A percentile compares a stretch with the other conserved stretches of the same genome.
Conservation (phyloP, 1,140 invertebrate species). For the Venustaconcha ellipsiformis region DNA sequence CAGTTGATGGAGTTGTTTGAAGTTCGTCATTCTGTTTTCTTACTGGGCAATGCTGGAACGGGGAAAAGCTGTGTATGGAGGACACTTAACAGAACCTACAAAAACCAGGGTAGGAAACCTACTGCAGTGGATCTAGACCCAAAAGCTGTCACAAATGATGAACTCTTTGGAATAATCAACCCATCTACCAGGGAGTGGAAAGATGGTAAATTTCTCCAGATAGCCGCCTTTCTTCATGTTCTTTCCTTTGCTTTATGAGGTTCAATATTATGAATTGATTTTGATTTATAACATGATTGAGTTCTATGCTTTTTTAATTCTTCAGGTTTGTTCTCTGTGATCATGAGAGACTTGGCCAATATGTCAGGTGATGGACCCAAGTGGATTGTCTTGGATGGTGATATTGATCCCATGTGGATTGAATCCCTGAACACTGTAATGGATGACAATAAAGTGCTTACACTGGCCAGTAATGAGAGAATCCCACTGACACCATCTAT, state of each 20-base stretch:
- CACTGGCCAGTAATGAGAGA: slow-evolving; percentile 95
- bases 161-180: slow-evolving; percentile 97
- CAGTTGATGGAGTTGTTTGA: slow-evolving; percentile 94
- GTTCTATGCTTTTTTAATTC: too few relatives aligned
- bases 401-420: slow-evolving; percentile 99
- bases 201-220: slow-evolving; percentile 77
- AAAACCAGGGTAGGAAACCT: slow-evolving; percentile 90
- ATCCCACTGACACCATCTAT: slow-evolving; percentile 93
- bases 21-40: slow-evolving; percentile 96
- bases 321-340: slow-evolving; percentile 88
- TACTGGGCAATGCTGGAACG: slow-evolving; percentile 93
- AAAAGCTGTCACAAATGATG: slow-evolving; percentile 97
- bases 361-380: slow-evolving; percentile 87
- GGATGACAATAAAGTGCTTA: slow-evolving; percentile 83
- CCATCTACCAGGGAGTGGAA: slow-evolving; percentile 97
- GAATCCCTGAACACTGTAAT: slow-evolving; percentile 90
- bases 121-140: slow-evolving; percentile 94
- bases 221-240: too few relatives aligned
- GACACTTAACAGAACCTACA: slow-evolving; percentile 89
- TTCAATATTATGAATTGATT: too few relatives aligned
- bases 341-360: slow-evolving; percentile 96
- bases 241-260: too few relatives aligned
- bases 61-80: slow-evolving; percentile 98
- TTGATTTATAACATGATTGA: too few relatives aligned
- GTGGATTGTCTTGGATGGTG: slow-evolving; percentile 97